Evolutionary conservation across 1,140 invertebrate genomes (phyloP), one percentile per base, ranked within the genome.

Genomic region (Euura lappo): DNA sequence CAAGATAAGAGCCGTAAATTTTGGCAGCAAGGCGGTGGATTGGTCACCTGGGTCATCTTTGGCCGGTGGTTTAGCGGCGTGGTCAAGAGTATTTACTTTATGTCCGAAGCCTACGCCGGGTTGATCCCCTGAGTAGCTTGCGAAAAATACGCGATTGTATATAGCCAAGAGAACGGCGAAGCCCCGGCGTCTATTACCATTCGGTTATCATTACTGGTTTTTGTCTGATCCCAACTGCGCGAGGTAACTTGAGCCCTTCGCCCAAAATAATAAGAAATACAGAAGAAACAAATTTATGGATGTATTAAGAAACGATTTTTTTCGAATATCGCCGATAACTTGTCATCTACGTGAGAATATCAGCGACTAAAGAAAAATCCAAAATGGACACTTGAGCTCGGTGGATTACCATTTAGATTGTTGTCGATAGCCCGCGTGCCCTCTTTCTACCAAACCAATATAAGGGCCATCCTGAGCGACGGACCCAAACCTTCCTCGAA

Each of bases 381-480:
- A 60, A 60, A 60, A 60, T 60, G 51, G 51, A n/a, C 51, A 4
- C 51, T 60, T 60, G 51, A 60, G 51, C 51, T 60, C 51, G 8
- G 51, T 11, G 51, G 8, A 60, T 60, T 60, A 60, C 51, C 51
- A 60, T 60, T 60, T 60, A 60, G 51, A 60, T 60, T 60, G 51
- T 60, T 11, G 51, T 60, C 51, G 51, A 60, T 60, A 60, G 51
- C 51, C 51, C 8, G 51, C 2, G 51, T 60, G 51, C 51, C 51
- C 51, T 60, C 51, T 60, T n/a, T 60, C 51, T 6, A n/a, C 51
- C 51, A 60, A 60, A 60, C 51, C 51, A 6, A 60, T 60, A 60
- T 60, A 60, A 60, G 51, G 51, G 51, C 51, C 51, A 60, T 60
- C 51, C 51, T 60, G 13, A 60, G 51, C 51, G 51, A 60, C 51